Percentiles rank a stretch among this genome's conserved stretches.
phyloP scores from a whole-genome alignment of 2,113 vertebrate species.

The Brevimyrus niger region DNA sequence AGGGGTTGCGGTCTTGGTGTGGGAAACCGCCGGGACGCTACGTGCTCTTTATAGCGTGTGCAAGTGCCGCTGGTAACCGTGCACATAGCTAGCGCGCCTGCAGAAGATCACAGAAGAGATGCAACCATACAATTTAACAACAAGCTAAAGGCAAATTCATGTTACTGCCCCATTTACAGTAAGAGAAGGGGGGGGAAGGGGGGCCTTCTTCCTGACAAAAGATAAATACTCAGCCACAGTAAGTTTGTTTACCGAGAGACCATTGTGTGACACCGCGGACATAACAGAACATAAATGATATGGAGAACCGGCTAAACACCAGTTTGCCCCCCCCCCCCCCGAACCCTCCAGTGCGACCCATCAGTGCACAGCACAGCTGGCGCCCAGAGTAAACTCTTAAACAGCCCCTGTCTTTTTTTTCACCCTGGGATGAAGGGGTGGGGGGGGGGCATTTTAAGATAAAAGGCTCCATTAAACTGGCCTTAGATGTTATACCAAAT shows the following conservation, averaged over 20 bases:
- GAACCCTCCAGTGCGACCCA: neutral
- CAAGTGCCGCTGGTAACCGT: conserved; percentile 44
- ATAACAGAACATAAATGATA: neutral
- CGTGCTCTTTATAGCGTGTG: conserved; percentile 41
- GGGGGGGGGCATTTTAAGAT: conserved; percentile 22
- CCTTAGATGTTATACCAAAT: conserved; percentile 40
- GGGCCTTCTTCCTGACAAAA: conserved; percentile 47
- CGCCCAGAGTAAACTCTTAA: neutral
- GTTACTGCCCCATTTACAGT: conserved; percentile 59
- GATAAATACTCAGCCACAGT: conserved; percentile 38
- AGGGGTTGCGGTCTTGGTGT: conserved; percentile 42
- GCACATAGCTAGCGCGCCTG: conserved; percentile 42
- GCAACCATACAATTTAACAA: conserved; percentile 45
- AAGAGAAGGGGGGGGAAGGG: too few relatives aligned
- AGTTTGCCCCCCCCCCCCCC: neutral
- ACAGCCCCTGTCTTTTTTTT: conserved; percentile 24
- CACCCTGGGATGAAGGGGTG: conserved; percentile 20
- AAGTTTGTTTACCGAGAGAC: conserved; percentile 35
- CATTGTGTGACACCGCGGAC: neutral
- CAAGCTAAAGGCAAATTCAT: conserved; percentile 53
- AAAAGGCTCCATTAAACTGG: conserved; percentile 36
- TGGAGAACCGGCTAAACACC: conserved; percentile 9
- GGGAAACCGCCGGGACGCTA: conserved; percentile 24
- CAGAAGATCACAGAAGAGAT: conserved; percentile 52
- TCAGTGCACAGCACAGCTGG: conserved; percentile 5